Conservation (phyloP, 2,888 invertebrate species). For the Globia sparganii region DNA sequence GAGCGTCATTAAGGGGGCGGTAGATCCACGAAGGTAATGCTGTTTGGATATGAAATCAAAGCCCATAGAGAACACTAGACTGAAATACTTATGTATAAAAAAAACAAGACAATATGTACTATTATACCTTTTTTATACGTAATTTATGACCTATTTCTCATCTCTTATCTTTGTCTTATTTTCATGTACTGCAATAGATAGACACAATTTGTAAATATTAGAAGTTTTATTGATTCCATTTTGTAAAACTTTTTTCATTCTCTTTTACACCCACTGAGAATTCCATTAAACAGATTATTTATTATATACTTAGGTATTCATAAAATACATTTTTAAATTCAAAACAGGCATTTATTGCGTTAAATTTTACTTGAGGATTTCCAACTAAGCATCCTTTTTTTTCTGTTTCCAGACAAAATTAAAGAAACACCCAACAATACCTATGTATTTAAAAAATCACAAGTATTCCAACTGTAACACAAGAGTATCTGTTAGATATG, state of each 20-base stretch:
- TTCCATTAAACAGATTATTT: neutral
- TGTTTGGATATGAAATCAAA: constrained; percentile 38
- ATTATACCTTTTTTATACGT: neutral
- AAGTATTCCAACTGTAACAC: neutral
- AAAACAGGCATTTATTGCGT: too few relatives aligned
- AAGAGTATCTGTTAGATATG: neutral
- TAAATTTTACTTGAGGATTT: neutral
- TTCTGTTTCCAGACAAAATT: neutral
- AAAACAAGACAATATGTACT: too few relatives aligned
- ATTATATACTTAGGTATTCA: neutral
- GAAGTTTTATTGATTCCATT: neutral
- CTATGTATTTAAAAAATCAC: too few relatives aligned
- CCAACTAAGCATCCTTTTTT: neutral
- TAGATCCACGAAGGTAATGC: constrained; percentile 41
- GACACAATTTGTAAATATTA: neutral
- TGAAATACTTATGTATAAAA: neutral
- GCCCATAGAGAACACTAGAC: neutral
- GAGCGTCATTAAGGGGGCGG: constrained; percentile 73
- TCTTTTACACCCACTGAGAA: too few relatives aligned
- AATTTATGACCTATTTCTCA: neutral
- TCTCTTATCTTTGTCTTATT: neutral
- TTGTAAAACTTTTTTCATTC: neutral
- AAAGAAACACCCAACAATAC: neutral
- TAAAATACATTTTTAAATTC: neutral
- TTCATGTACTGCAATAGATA: neutral